These are phyloP conservation scores for Paradoxurus hermaphroditus DNA, from an alignment of 2,113 vertebrate species.

Conservation along the genomic window DNA sequence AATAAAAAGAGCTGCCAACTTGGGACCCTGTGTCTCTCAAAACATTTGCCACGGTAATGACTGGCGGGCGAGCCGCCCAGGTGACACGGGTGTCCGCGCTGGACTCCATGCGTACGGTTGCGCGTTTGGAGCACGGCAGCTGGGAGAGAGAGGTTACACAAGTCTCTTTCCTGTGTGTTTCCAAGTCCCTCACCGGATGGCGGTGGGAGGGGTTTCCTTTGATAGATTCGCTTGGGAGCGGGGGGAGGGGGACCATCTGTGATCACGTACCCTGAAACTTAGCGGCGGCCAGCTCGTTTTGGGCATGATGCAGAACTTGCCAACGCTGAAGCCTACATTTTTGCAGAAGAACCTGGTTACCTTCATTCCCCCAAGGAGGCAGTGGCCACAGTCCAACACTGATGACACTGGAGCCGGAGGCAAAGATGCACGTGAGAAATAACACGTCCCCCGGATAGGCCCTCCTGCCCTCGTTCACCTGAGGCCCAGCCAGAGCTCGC, in stretches of 20 bases:
- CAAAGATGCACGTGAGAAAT: background rate
- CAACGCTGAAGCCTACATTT: conserved; percentile 88
- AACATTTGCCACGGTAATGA: background rate
- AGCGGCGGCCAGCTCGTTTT: conserved; percentile 86
- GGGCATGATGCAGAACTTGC: conserved; percentile 91
- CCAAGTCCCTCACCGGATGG: background rate
- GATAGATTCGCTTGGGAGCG: too few relatives aligned
- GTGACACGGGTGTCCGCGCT: accelerated
- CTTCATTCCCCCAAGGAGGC: conserved; percentile 91
- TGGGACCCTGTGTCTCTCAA: background rate
- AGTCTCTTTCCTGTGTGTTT: background rate
- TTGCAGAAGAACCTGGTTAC: conserved; percentile 83
- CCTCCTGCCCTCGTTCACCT: background rate
- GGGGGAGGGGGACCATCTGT: too few relatives aligned
- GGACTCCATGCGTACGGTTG: accelerated
- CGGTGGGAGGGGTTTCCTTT: background rate
- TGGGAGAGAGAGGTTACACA: accelerated
- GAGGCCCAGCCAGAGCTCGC: background rate
- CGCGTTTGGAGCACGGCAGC: accelerated
- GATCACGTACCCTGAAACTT: conserved; percentile 85
- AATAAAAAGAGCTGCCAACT: background rate
- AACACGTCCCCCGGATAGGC: accelerated
- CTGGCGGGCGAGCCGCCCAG: accelerated
- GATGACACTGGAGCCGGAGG: conserved; percentile 84
- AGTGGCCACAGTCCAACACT: conserved; percentile 90